Base-by-base conservation (phyloP, 2,888 invertebrate species). In the Deilephila porcellus region DNA sequence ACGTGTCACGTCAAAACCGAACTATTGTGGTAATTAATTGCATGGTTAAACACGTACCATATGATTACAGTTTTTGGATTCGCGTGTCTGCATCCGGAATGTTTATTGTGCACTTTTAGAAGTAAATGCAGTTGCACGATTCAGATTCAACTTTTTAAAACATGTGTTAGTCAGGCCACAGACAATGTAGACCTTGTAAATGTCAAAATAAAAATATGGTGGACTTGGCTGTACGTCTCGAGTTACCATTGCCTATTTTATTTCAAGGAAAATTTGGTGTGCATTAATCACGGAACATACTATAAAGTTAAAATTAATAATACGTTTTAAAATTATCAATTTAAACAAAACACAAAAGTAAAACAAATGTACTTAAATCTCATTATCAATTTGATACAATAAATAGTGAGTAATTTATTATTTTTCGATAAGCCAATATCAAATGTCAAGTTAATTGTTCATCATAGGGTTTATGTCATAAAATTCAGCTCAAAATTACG, bases 31-130 rank as follows among this genome's bases (percentile, higher is more conserved):
- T 52, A 52, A 67, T 67, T 67, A 67, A 67, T 67, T 67, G 67
- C 74, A 75, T 76, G 76, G 74, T 71, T 73, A 73, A 72, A 73
- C 60, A 71, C 64, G 45, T 67, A 67, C 52, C 45, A 11, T 67
- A 7, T 67, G 11, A 67, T 67, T 67, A 67, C 52, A 14, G 25
- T 6, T 17, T 17, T 67, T 14, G 14, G 67, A 25, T 52, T 52
- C 67, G 67, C 45, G 67, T 67, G 67, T 64, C 45, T 52, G 67
- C 52, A 67, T 67, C 67, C 67, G 67, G 52, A 52, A 67, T 52
- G 67, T 3, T 45, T 45, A 60, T 25, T 37, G 8, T 64, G 64
- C 64, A 64, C 34, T 64, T 64, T 64, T 64, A 64, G 45, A 45
- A 64, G 64, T 64, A 45, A 25, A 67, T 67, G 67, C 52, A 67